Percentiles rank a stretch among this genome's conserved stretches.
phyloP scores from a whole-genome alignment of 2,888 invertebrate species.

The Lamellibrachia columna region DNA sequence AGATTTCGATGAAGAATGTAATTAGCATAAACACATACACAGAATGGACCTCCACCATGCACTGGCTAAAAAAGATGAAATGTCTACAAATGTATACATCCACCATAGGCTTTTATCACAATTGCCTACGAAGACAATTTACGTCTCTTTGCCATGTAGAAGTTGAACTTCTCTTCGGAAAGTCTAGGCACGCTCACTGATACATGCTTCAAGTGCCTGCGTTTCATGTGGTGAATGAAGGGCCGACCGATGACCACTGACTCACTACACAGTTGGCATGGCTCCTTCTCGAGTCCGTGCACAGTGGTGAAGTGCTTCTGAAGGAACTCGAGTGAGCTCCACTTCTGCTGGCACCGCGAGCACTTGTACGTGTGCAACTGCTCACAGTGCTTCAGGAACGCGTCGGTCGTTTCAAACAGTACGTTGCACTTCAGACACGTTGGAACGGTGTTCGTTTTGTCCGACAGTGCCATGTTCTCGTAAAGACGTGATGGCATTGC shows the following conservation, averaged over 20 bases:
- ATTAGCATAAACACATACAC: not conserved
- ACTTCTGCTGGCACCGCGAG: slow-evolving; percentile 29
- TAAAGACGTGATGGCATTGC: slow-evolving; percentile 30
- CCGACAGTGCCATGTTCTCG: slow-evolving; percentile 28
- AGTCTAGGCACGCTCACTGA: not conserved
- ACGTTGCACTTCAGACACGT: slow-evolving; percentile 31
- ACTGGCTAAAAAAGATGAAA: not conserved
- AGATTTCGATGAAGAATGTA: not conserved
- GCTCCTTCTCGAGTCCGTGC: slow-evolving; percentile 28
- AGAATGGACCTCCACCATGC: not conserved
- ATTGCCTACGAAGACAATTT: not conserved
- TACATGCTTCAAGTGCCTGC: not conserved
- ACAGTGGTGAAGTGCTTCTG: slow-evolving; percentile 28
- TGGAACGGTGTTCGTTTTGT: slow-evolving; percentile 23
- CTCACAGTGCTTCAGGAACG: slow-evolving; percentile 30
- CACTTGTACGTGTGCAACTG: slow-evolving; percentile 32
- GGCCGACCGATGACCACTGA: slow-evolving; percentile 29
- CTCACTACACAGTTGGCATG: slow-evolving; percentile 27
- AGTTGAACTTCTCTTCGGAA: not conserved
- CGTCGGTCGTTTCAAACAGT: slow-evolving; percentile 26
- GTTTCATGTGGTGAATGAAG: slow-evolving; percentile 31
- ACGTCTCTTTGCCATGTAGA: not conserved
- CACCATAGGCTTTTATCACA: not conserved
- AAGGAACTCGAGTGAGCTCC: slow-evolving; percentile 27
- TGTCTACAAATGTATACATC: not conserved